Conservation (phyloP, 2,888 invertebrate species). For the Branchipolynoe longqiensis region DNA sequence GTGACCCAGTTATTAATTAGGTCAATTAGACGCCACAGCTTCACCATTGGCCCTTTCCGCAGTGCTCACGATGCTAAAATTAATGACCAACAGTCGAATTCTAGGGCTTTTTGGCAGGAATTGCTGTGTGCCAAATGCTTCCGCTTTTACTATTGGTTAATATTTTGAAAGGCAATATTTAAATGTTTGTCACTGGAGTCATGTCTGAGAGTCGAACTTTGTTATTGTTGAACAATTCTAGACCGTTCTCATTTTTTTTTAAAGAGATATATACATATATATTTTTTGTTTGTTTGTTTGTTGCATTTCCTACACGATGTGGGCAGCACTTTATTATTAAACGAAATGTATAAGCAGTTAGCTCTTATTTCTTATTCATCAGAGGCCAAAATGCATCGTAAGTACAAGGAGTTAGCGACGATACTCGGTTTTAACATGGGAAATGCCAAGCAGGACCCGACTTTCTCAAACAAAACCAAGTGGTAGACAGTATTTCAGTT, state of each 20-base stretch:
- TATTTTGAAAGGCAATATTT: constrained; percentile 48
- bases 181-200: constrained; percentile 49
- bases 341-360: constrained; percentile 51
- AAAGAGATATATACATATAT: no score
- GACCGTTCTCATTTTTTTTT: no score
- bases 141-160: constrained; percentile 49
- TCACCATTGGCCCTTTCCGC: constrained; percentile 43
- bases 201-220: constrained; percentile 35
- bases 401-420: constrained; percentile 27
- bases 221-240: constrained; percentile 28
- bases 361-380: constrained; percentile 49
- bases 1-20: constrained; percentile 9
- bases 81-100: constrained; percentile 47
- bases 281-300: no score
- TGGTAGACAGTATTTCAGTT: constrained; percentile 53
- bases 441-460: constrained; percentile 4
- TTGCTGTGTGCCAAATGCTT: constrained; percentile 54
- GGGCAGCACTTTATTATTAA: constrained; percentile 54
- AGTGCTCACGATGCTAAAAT: constrained; percentile 52
- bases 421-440: constrained; percentile 46
- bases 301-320: constrained; percentile 55
- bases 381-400: constrained; percentile 49
- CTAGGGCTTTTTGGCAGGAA: constrained; percentile 51
- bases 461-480: constrained; percentile 38
- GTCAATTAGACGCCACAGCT: constrained; percentile 46